Conservation (phyloP, 2,113 vertebrate genomes). For the Anguilla japonica region DNA sequence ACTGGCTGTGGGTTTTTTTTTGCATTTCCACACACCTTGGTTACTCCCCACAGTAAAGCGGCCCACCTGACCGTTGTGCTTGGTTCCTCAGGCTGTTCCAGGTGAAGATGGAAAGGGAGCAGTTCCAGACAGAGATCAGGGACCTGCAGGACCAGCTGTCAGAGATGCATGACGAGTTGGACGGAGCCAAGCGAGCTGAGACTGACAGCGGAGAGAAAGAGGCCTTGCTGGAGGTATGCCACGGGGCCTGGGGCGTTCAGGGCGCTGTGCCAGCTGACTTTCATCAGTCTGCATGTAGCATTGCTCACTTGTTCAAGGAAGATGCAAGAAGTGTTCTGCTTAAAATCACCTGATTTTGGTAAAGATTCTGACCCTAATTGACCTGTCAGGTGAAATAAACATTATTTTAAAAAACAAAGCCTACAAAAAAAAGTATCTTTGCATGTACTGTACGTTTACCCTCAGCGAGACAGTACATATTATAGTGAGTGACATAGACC, state of each 20-base stretch:
- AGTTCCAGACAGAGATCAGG: constrained; percentile 83
- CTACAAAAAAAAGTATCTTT: too few relatives aligned
- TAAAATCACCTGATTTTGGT: too few relatives aligned
- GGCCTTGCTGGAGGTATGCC: constrained; percentile 72
- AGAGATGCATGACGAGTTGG: constrained; percentile 94
- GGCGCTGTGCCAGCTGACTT: neutral
- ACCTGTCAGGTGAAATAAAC: too few relatives aligned
- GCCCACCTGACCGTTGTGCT: constrained; percentile 15
- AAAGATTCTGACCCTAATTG: too few relatives aligned
- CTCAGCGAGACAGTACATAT: too few relatives aligned
- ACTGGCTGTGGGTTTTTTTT: neutral
- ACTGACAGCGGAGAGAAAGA: constrained; percentile 71
- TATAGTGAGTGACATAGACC: too few relatives aligned
- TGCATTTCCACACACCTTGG: neutral
- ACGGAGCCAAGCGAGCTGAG: constrained; percentile 69
- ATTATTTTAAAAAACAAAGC: too few relatives aligned
- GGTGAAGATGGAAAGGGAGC: constrained; percentile 84
- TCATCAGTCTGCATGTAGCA: neutral
- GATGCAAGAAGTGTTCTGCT: neutral
- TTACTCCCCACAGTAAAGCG: neutral
- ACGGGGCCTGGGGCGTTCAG: neutral
- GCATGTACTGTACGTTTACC: too few relatives aligned
- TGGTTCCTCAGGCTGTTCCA: constrained; percentile 75
- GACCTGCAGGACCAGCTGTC: constrained; percentile 95
- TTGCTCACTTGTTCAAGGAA: neutral